Evolutionary conservation across 2,113 vertebrate genomes (phyloP).

Genomic region (Neofelis nebulosa): DNA sequence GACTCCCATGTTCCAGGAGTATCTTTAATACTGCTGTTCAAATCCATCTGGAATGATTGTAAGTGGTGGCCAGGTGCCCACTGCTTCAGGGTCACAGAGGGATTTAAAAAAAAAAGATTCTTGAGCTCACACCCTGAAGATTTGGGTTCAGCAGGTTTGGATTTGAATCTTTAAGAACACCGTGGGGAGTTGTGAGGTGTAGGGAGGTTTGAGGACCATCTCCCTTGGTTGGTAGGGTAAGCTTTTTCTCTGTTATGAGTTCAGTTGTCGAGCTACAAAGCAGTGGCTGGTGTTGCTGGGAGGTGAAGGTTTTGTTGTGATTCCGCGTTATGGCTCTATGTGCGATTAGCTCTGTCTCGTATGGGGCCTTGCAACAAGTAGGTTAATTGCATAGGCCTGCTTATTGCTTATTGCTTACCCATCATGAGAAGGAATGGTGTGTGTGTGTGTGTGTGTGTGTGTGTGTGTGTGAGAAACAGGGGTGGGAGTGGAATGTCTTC

Average conservation of each 20-base stretch:
- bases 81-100: neutral
- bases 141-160: neutral
- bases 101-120: neutral
- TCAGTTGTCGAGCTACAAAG: neutral
- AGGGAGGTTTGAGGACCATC: neutral
- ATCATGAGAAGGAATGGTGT: accelerated
- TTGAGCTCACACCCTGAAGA: neutral
- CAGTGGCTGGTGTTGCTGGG: too few relatives aligned
- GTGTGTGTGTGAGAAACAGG: too few relatives aligned
- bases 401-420: neutral
- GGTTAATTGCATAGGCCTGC: too few relatives aligned
- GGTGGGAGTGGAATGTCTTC: neutral
- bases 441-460: accelerated
- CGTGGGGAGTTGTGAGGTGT: accelerated
- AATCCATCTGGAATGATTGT: neutral
- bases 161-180: neutral
- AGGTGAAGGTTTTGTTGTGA: neutral
- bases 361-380: accelerated
- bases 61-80: neutral
- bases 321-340: accelerated
- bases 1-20: too few relatives aligned
- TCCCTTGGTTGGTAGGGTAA: accelerated
- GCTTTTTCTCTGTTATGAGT: neutral
- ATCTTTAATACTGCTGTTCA: neutral
- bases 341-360: accelerated